Base-by-base conservation (phyloP, 1,140 invertebrate species). In the Diorhabda carinulata region DNA sequence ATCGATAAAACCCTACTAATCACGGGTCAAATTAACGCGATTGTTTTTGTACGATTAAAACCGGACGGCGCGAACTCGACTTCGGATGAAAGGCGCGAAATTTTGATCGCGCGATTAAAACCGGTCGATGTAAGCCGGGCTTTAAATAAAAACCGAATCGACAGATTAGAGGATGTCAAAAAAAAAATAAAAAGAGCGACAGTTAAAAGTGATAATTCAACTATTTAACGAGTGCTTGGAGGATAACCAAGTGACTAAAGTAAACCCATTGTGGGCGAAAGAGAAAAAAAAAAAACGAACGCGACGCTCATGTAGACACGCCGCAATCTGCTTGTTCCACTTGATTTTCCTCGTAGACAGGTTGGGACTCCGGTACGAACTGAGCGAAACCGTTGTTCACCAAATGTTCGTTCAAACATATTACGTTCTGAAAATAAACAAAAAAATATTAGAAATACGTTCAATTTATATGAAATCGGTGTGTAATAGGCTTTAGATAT, bases 341-440 rank as follows among this genome's bases (percentile, higher is more conserved):
- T 40, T 8, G 2, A 41, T 43, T 61, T 4, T 65, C 58, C 40
- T 9, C 4, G 10, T 45, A 5, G 7, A 42, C 42, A 8, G 42
- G 6, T 3, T 62, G 52, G 8, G 63, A 44, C 7, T 57, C 9
- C 41, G 47, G 43, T 43, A 86, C 81, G 87, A 87, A 89, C 78
- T 86, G 85, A 57, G 88, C 89, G 76, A 86, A 83, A 69, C 89
- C 89, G 81, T 86, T 84, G 69, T 86, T 85, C 71, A 89, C 88
- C 73, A 91, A 81, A 80, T 89, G 87, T 79, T 86, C 82, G 80
- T 90, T 90, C 70, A 91, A 83, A 80, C 86, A 88, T 82, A 89
- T 84, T 71, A 89, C 83, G 82, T 87, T 85, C 87, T 89, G 83
- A 43, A 84, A 86, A 76, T 69, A 66, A 25, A 25, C 25, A 25